Evolutionary conservation across 2,888 invertebrate genomes (phyloP).

Genomic region (Adelognathus sp.): DNA sequence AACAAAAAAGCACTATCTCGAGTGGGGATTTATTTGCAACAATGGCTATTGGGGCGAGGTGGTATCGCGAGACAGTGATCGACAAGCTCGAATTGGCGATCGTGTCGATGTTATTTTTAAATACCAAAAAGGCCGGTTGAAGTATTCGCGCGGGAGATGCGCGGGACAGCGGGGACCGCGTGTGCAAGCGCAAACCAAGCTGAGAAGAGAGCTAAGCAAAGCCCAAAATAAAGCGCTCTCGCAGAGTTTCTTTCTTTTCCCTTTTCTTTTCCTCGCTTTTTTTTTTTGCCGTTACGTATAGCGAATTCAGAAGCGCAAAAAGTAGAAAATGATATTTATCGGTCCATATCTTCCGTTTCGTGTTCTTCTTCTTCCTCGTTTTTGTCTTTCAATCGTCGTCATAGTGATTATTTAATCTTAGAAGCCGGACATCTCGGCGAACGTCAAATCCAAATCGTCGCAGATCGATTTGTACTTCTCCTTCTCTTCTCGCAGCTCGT

Average conservation of each 20-base stretch:
- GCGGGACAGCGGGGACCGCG: slow-evolving; percentile 59
- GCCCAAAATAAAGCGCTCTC: slow-evolving; percentile 62
- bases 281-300: slow-evolving; percentile 35
- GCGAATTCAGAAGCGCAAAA: slow-evolving; percentile 60
- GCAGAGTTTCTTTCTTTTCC: slow-evolving; percentile 24
- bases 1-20: slow-evolving; percentile 12
- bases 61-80: too few relatives aligned
- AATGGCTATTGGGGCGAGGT: too few relatives aligned
- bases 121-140: slow-evolving; percentile 62
- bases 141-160: slow-evolving; percentile 57
- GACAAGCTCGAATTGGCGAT: slow-evolving; percentile 61
- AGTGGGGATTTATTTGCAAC: slow-evolving; percentile 30
- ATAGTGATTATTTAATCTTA: slow-evolving; percentile 73
- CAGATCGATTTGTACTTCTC: slow-evolving; percentile 91
- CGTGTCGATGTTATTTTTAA: slow-evolving; percentile 67
- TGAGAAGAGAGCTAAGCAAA: slow-evolving; percentile 31
- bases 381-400: slow-evolving; percentile 12
- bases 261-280: slow-evolving; percentile 7
- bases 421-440: slow-evolving; percentile 88
- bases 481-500: slow-evolving; percentile 86
- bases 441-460: slow-evolving; percentile 89
- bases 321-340: slow-evolving; percentile 61
- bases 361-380: neutral
- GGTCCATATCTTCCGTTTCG: slow-evolving; percentile 22
- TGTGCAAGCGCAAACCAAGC: slow-evolving; percentile 35